Evolutionary conservation across 2,797 vertebrate species (phyloP), one percentile per base, ranked within the genome.

Genomic region (Mormyrus proboscirostris): DNA sequence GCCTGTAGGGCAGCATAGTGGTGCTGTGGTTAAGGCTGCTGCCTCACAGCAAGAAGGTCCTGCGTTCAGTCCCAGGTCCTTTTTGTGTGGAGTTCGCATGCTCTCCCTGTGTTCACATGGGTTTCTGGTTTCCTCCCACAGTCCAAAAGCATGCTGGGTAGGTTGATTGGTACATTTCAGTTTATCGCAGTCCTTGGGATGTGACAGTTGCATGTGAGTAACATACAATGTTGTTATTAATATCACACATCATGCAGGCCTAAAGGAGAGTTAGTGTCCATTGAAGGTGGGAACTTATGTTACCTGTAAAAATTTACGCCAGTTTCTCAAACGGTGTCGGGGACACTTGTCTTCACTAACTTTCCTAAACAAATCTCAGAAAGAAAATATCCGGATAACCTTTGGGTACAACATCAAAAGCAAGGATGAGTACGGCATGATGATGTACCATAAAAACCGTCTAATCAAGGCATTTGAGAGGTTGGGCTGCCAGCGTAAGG

Each of bases 371-470:
- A 90, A 85, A 82, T 0, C 57, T 89, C 55, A 96, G 95, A n/a
- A 91, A 84, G 97, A 91, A 95, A 94, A 94, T 2, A 93, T 99
- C 91, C 93, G 93, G 89, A 98, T 99, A 90, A 98, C 89, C 8
- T 99, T 99, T 94, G 98, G 98, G 73, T 99, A 98, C 92, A 99
- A 99, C 96, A 97, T 98, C 90, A 97, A 96, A 93, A 98, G 96
- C 93, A 98, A 98, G 95, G 97, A 99, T 41, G 97, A 99, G 87
- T 99, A 98, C 90, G 98, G 98, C 4, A 95, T 99, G 88, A 99
- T 99, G 98, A 98, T 99, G 98, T 99, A 99, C 92, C 97, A 99
- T 93, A 98, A 95, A 93, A 99, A 99, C 89, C 96, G 98, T 2
- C 97, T 99, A 90, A 99, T 99, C 93, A 99, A 97, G 94, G 96